Evolutionary conservation across 1,140 invertebrate species (phyloP), one percentile per base, ranked within the genome.

Genomic region (Heliconius hermathena): DNA sequence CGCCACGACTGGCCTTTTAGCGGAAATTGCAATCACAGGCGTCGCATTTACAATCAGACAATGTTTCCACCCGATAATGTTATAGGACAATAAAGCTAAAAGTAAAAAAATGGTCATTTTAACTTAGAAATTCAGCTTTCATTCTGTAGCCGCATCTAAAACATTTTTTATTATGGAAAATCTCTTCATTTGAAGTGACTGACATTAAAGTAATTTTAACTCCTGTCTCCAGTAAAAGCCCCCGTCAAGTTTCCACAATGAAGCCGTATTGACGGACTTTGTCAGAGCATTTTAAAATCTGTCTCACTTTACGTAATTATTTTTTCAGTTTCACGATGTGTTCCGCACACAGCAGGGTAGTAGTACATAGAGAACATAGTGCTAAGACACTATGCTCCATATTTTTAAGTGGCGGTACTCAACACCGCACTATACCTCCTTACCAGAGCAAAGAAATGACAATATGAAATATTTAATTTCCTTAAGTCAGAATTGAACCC

Each of bases 181-280:
- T 49, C 80, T 29, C 75, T 73, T 75, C 76, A 78, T 78, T 66
- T 41, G 70, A 80, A 73, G 71, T 77, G 75, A 70, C 49, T 78
- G 80, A 78, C 76, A 66, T 77, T 81, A 78, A 78, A 81, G 72
- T 77, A 71, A 81, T 81, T 81, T 75, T 78, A 81, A 81, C 73
- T 75, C 76, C 54, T 76, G 71, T 74, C 73, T 26, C 80, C 66
- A 74, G 46, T 81, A 81, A 81, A 81, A 81, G 80, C 80, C 52
- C 52, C 49, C 72, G 73, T 81, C 80, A 78, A 52, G 54, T 81
- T 52, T 26, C 33, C 73, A 49, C 33, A 74, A 54, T 70, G 76
- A 49, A 78, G 73, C 72, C 74, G 46, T 36, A 81, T 74, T 81
- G 80, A 78, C 77, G 38, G 60, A 33, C 16, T 75, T 75, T 70